Evolutionary conservation across 2,888 invertebrate genomes (phyloP), one percentile per base, ranked within the genome.

Genomic region (Ephialtes manifestator): DNA sequence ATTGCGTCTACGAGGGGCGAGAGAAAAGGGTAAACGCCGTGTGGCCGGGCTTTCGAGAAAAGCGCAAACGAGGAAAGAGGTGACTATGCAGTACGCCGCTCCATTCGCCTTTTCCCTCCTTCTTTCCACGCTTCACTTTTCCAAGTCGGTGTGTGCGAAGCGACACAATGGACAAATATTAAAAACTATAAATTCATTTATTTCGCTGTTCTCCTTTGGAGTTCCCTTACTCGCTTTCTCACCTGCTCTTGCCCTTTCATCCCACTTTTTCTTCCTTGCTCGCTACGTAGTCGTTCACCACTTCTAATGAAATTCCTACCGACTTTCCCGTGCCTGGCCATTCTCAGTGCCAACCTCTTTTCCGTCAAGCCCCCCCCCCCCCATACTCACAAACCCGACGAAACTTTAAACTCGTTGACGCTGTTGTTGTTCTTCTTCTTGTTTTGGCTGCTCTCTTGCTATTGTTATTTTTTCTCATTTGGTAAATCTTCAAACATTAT

Each of bases 171-270:
- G 88, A 90, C 89, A 90, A 89, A 89, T 91, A 90, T 89, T 88
- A 91, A 91, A 90, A 90, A 90, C 88, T 89, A 89, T 90, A 90
- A 91, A 90, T 90, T 90, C 87, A 88, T 89, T 91, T 87, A 81
- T 89, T 87, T 81, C 79, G 46, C 71, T 39, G 72, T 75, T 72
- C 74, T 63, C 46, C 68, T 60, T 76, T 65, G 65, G 74, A 71
- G 78, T 51, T 65, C 5, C 24, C 76, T 43, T 70, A 43, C 55
- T 81, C 55, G 53, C 78, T 60, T 77, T 46, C 72, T 51, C 48
- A 75, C 24, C 70, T 74, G 74, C 28, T 75, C 68, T 55, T 11
- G 31, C 75, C 53, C 68, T 70, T 71, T 70, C 60, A 24, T 39
- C 8, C 35, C 51, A 68, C n/a, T n/a, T 48, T 74, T 67, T 76